Base-by-base conservation (phyloP, 2,888 invertebrate species). In the Phyllotreta cruciferae region DNA sequence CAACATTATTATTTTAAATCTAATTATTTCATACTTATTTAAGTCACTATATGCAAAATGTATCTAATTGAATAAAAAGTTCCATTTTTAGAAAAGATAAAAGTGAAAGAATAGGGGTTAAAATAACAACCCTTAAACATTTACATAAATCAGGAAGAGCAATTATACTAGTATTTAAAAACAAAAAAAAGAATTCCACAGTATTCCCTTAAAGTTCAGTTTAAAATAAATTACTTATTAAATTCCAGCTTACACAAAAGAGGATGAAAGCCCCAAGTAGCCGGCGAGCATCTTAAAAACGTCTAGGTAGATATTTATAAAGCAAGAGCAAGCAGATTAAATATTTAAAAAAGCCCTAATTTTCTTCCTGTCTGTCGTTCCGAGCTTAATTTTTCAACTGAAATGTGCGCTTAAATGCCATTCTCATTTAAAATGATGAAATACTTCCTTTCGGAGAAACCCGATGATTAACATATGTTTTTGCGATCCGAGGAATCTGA, bases 361-460 rank as follows among this genome's bases (percentile, higher is more conserved):
- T 42, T 56, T 62, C 50, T 44, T 50, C 44, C 44, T n/a, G 35
- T 14, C 45, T 42, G 34, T 57, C 58, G 47, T 41, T 52, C 50
- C 53, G 11, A 53, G 50, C 11, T 35, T 35, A 49, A 54, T 56
- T 62, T 56, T 42, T 54, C 60, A 56, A 44, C 24, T 38, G 14
- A 61, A n/a, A 39, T 35, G 49, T 41, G 47, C 35, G 36, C 56
- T 8, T 62, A 55, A 58, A 62, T 58, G 58, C 56, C 58, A 39
- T 36, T 41, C 57, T 49, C 56, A 60, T 62, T 41, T 60, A 34
- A 44, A 45, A 56, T 66, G 66, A 66, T 60, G 62, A 44, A 66
- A 62, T 53, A 56, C 66, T 66, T 66, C 66, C 66, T 60, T 45
- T 24, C 60, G 44, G 9, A 10, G 56, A 56, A 56, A 62, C 56